These are phyloP conservation scores for Salpingus planirostris DNA, from an alignment of 2,888 invertebrate species.

Conservation along the genomic window DNA sequence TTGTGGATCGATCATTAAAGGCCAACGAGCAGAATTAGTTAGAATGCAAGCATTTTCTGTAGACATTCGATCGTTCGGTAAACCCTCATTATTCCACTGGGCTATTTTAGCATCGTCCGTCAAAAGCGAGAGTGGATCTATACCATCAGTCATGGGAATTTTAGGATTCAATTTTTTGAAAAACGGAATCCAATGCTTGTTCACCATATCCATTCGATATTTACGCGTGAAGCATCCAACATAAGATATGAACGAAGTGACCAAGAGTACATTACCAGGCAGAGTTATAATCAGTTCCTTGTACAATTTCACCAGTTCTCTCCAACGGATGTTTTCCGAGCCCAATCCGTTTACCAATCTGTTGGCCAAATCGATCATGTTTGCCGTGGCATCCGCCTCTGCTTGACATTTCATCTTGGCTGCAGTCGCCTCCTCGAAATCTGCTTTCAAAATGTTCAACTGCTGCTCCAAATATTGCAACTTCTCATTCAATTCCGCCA, in stretches of 20 bases:
- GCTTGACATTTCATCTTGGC: constrained; percentile 86
- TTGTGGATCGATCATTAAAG: constrained; percentile 92
- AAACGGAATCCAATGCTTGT: constrained; percentile 73
- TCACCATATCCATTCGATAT: constrained; percentile 70
- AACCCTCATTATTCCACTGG: constrained; percentile 87
- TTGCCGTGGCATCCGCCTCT: constrained; percentile 83
- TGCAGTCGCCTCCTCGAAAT: constrained; percentile 77
- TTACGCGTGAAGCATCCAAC: constrained; percentile 86
- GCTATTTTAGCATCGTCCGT: constrained; percentile 91
- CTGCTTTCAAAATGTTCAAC: constrained; percentile 63
- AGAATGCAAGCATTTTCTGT: constrained; percentile 90
- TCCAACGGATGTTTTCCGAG: constrained; percentile 84
- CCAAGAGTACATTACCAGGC: constrained; percentile 81
- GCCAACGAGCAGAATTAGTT: constrained; percentile 84
- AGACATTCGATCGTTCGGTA: constrained; percentile 90
- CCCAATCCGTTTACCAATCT: constrained; percentile 85
- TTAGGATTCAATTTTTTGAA: constrained; percentile 58
- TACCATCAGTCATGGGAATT: constrained; percentile 69
- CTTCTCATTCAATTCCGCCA: constrained; percentile 65
- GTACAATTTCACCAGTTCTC: constrained; percentile 50
- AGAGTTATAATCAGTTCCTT: constrained; percentile 65
- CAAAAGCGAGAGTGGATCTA: constrained; percentile 77
- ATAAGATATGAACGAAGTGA: constrained; percentile 90
- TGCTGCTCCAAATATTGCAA: constrained; percentile 70
- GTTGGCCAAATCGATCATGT: constrained; percentile 85